Evolutionary conservation across 2,113 vertebrate genomes (phyloP).

Genomic region (Picathartes gymnocephalus): DNA sequence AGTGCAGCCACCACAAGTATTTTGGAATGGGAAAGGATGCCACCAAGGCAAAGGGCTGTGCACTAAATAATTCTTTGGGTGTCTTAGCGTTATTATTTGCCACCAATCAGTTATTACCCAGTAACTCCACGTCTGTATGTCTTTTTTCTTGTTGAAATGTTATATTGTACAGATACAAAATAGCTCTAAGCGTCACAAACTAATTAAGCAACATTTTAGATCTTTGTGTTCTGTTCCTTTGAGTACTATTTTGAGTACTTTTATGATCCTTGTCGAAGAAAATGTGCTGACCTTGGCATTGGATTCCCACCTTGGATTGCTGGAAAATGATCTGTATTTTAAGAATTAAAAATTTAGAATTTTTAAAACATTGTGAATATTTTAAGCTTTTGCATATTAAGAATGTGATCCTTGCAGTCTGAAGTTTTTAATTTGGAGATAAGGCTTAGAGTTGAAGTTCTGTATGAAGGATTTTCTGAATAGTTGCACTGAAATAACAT

Average conservation of each 20-base stretch:
- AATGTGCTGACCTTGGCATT: neutral
- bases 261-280: neutral
- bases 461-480: neutral
- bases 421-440: neutral
- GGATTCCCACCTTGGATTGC: neutral
- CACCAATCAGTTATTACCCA: neutral
- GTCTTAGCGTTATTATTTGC: neutral
- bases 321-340: neutral
- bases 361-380: neutral
- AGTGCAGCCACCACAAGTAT: neutral
- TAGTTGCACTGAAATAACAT: neutral
- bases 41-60: neutral
- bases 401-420: neutral
- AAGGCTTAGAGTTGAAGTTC: neutral
- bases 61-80: neutral
- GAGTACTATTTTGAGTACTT: neutral
- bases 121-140: neutral
- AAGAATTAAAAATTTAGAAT: neutral
- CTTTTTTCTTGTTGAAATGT: neutral
- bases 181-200: neutral
- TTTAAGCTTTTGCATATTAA: neutral
- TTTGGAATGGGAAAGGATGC: conserved; percentile 6
- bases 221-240: neutral
- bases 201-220: neutral
- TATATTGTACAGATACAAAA: neutral